phyloP scores from a whole-genome alignment of 2,113 vertebrate species.

The Coptodon bakossiorum region DNA sequence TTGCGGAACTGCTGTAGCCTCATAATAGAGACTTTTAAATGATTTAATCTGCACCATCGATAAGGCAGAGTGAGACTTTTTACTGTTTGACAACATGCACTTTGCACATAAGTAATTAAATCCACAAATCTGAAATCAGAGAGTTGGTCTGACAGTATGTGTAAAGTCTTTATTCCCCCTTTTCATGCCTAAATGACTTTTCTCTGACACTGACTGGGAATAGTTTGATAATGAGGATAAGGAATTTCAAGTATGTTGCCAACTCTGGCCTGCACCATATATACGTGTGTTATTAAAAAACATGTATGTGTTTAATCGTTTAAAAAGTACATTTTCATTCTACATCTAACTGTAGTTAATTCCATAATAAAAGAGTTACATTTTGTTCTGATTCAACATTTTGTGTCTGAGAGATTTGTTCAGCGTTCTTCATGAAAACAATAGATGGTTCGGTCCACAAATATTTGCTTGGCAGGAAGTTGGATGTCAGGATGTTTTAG shows the following conservation, averaged over 20 bases:
- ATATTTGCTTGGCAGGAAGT: slow-evolving; percentile 68
- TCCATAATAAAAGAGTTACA: accelerated
- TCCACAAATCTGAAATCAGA: not conserved
- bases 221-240: not conserved
- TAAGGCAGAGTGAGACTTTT: not conserved
- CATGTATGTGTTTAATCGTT: accelerated
- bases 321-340: not conserved
- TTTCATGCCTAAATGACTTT: not conserved
- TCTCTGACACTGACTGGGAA: not conserved
- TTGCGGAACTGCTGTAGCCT: not conserved
- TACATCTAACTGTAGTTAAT: not conserved
- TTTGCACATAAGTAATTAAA: not conserved
- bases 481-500: slow-evolving; percentile 72
- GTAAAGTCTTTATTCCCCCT: not conserved
- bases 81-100: not conserved
- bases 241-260: not conserved
- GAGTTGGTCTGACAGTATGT: not conserved
- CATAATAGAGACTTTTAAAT: not conserved
- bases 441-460: slow-evolving; percentile 15
- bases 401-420: not conserved
- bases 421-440: slow-evolving; percentile 1
- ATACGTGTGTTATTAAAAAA: not conserved
- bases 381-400: not conserved
- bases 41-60: not conserved
- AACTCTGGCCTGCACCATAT: not conserved